Base-by-base conservation (phyloP, 2,888 invertebrate genomes). In the Clistopyga incitator region DNA sequence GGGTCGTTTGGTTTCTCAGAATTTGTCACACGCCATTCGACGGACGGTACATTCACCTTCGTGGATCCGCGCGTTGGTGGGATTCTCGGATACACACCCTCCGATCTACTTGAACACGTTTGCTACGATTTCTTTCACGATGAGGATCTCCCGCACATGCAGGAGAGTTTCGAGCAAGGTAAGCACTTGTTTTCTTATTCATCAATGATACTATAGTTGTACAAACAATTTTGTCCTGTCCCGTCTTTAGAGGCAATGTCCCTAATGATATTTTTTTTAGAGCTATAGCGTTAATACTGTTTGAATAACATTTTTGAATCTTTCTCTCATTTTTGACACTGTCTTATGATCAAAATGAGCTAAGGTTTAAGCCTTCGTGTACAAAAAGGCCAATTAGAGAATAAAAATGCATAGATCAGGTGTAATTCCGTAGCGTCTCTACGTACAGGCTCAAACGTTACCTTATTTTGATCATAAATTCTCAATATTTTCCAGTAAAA, bases 71-170 rank as follows among this genome's bases (percentile, higher is more conserved):
- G 99, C 90, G 98, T 99, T 70, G 96, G 98, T 87, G 96, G 96
- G 88, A 95, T 99, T 85, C 94, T 99, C 76, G 99, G 98, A 18
- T 98, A 98, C 93, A 97, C 97, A 78, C 98, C 99, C 11, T 97
- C 98, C 4, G 99, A 99, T 93, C 95, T 99, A 85, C 95, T 99
- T 81, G 99, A 98, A 79, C 98, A 99, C 93, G 97, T 97, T 79
- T 98, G 98, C 94, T 99, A 98, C 93, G 99, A 99, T 90, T 98
- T 99, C 93, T 98, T 98, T 93, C 99, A 99, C 93, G 98, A 97
- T 0, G 99, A 99, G 92, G 99, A 99, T 94, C 97, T 98, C 92
- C 97, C 97, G 80, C 98, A 98, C 93, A 98, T 99, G 97, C 97
- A 98, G 90, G 99, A 99, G 91, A 98, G 98, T 92, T 99, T 99